A percentile compares a stretch with the other conserved stretches of the same genome.
Conservation (phyloP, 2,888 invertebrate species). For the Brenthis daphne region DNA sequence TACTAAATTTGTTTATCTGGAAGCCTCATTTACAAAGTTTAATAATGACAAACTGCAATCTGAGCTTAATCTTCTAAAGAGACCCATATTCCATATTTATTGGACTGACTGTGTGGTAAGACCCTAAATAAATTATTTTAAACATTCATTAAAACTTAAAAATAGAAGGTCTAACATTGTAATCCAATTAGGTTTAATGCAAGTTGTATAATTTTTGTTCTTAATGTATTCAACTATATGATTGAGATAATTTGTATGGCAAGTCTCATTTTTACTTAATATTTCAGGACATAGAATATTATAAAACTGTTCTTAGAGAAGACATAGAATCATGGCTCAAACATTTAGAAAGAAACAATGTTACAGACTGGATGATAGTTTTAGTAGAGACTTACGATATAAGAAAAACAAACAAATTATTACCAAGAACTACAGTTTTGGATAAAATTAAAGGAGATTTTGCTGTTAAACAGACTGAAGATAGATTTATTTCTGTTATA, state of each 20-base stretch:
- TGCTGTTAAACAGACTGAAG: constrained; percentile 91
- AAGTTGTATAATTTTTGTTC: no score
- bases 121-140: constrained; percentile 39
- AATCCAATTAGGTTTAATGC: no score
- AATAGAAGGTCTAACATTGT: no score
- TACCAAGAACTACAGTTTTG: constrained; percentile 95
- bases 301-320: constrained; percentile 93
- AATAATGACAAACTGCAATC: constrained; percentile 88
- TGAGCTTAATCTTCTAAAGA: constrained; percentile 90
- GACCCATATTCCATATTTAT: constrained; percentile 95
- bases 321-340: constrained; percentile 95
- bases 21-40: constrained; percentile 91
- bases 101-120: constrained; percentile 97
- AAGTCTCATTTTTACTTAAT: not conserved
- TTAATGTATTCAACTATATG: not conserved
- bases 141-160: no score
- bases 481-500: constrained; percentile 93
- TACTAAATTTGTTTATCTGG: constrained; percentile 91
- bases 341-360: constrained; percentile 86
- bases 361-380: constrained; percentile 96
- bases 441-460: constrained; percentile 98
- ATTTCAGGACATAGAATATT: constrained; percentile 93
- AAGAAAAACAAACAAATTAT: constrained; percentile 93
- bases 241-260: not conserved
- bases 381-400: constrained; percentile 96